Percentiles rank a stretch among this genome's conserved stretches.
Conservation (phyloP, 1,140 invertebrate genomes). For the Melanaphis sacchari region DNA sequence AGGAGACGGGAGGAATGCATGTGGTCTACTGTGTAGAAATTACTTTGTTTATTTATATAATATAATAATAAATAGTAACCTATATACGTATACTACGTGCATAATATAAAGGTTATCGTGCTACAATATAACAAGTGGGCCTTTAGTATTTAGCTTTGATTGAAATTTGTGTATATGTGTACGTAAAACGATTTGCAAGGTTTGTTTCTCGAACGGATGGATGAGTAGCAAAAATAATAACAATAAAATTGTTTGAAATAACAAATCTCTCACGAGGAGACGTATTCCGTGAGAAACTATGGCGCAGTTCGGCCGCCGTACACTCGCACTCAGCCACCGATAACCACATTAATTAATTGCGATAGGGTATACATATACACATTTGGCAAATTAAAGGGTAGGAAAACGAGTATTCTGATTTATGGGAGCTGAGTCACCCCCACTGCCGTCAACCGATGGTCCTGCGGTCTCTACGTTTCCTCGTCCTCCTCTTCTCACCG, state of each 20-base stretch:
- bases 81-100: background rate
- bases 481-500: background rate
- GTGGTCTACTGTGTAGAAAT: background rate
- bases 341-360: slow-evolving; percentile 55
- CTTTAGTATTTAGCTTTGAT: slow-evolving; percentile 7
- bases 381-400: slow-evolving; percentile 54
- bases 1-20: background rate
- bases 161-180: background rate
- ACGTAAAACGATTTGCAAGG: background rate
- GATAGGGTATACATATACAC: slow-evolving; percentile 9
- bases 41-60: background rate
- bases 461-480: background rate
- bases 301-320: background rate
- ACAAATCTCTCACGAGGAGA: background rate
- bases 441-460: background rate
- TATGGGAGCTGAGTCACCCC: slow-evolving; percentile 10
- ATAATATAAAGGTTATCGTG: background rate
- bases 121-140: no score
- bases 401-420: slow-evolving; percentile 50
- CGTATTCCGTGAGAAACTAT: background rate
- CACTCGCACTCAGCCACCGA: slow-evolving; percentile 39
- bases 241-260: slow-evolving; percentile 3
- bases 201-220: background rate
- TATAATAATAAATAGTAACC: background rate
- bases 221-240: background rate